Evolutionary conservation across 1,140 invertebrate genomes (phyloP).

Genomic region (Brachionus plicatilis): DNA sequence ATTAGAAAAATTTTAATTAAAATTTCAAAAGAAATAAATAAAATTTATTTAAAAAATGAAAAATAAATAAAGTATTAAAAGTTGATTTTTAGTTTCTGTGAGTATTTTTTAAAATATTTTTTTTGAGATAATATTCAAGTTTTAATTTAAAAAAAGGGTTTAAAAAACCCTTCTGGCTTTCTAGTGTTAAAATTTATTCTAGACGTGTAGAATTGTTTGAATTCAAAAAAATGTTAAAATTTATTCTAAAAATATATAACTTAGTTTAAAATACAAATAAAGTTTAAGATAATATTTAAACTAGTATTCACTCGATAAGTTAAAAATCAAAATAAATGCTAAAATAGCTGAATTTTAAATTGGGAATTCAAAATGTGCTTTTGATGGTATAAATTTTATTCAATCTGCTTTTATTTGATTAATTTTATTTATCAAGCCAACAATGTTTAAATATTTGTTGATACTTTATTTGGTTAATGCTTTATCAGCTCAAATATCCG

Average conservation of each 20-base stretch:
- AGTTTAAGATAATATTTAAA: neutral
- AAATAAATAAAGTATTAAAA: too few relatives aligned
- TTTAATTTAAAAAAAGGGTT: too few relatives aligned
- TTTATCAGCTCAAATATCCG: neutral
- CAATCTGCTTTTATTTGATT: neutral
- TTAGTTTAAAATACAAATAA: neutral
- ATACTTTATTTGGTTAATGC: neutral
- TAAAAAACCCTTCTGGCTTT: too few relatives aligned
- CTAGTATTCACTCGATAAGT: neutral
- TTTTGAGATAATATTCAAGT: too few relatives aligned
- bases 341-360: neutral
- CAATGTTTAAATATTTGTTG: constrained; percentile 12
- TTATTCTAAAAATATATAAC: neutral
- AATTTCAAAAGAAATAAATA: too few relatives aligned
- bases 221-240: neutral
- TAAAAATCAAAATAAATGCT: neutral
- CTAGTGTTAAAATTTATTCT: neutral
- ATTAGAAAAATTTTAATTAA: too few relatives aligned
- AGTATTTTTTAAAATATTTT: too few relatives aligned
- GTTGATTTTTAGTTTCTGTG: too few relatives aligned
- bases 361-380: neutral
- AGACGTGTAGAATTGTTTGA: neutral
- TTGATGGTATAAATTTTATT: neutral
- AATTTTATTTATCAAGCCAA: neutral
- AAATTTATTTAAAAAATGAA: too few relatives aligned